Percentiles rank a stretch among this genome's conserved stretches.
These are phyloP conservation scores for Hirtodrosophila histrioides DNA, from an alignment of 2,888 invertebrate species.

Conservation along the genomic window DNA sequence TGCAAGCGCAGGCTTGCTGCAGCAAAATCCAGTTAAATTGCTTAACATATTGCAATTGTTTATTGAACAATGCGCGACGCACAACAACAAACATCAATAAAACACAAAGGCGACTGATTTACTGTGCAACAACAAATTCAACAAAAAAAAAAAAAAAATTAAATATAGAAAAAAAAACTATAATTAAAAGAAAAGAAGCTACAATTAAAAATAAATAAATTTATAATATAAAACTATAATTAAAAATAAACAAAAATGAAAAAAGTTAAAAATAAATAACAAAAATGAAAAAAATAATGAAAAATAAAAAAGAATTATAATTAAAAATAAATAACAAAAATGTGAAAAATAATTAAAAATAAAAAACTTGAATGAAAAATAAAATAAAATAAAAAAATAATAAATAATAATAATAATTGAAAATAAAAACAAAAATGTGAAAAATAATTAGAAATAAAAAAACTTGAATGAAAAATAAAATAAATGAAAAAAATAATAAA, in stretches of 20 bases:
- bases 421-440: too few relatives aligned
- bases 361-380: neutral
- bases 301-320: constrained; percentile 4
- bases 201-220: neutral
- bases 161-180: constrained; percentile 2
- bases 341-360: neutral
- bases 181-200: constrained; percentile 1
- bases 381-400: too few relatives aligned
- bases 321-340: neutral
- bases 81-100: constrained; percentile 17
- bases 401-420: neutral
- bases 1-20: too few relatives aligned
- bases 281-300: constrained; percentile 6
- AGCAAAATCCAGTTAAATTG: neutral
- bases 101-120: constrained; percentile 54
- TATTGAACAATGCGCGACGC: too few relatives aligned
- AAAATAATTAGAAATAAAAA: too few relatives aligned
- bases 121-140: constrained; percentile 27
- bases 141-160: constrained; percentile 17
- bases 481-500: neutral
- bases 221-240: constrained; percentile 3
- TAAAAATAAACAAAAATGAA: neutral
- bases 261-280: constrained; percentile 5
- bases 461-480: constrained; percentile 4
- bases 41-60: constrained; percentile 51